A percentile compares a stretch with the other conserved stretches of the same genome.
Evolutionary conservation across 2,113 vertebrate genomes (phyloP).

Genomic region (Megalops atlanticus): DNA sequence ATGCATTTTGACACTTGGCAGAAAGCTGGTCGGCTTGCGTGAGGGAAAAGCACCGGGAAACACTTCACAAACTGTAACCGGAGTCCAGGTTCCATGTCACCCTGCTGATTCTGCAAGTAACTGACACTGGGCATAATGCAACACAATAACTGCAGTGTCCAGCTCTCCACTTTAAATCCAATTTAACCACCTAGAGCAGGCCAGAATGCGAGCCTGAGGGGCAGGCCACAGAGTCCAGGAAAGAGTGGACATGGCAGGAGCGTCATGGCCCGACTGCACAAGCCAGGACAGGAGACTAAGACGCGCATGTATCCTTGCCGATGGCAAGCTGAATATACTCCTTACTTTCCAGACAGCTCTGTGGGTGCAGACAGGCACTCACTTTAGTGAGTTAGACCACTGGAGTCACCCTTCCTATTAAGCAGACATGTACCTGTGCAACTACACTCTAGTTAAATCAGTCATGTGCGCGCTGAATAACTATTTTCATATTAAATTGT

Average conservation of each 20-base stretch:
- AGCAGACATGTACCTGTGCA: background rate
- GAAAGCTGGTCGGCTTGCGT: too few relatives aligned
- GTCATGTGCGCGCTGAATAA: too few relatives aligned
- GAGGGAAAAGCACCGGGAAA: background rate
- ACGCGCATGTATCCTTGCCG: constrained; percentile 18
- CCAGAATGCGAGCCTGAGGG: background rate
- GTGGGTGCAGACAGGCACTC: background rate
- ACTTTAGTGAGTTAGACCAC: background rate
- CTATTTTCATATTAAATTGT: too few relatives aligned
- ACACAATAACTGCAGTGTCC: background rate
- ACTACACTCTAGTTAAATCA: background rate
- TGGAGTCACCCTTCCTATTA: background rate
- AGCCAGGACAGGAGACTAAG: constrained; percentile 32
- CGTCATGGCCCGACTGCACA: constrained; percentile 4
- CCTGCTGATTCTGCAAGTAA: background rate
- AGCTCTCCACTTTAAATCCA: constrained; percentile 24
- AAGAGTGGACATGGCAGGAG: constrained; percentile 33
- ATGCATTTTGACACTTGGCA: too few relatives aligned
- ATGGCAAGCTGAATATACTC: constrained; percentile 14
- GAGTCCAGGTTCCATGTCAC: background rate
- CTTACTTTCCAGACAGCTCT: background rate
- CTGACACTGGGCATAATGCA: constrained; percentile 13
- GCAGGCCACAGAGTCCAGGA: constrained; percentile 23
- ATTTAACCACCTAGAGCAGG: constrained; percentile 11
- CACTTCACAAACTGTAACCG: background rate